These are phyloP conservation scores for Leucoptera coffeella DNA, from an alignment of 2,888 invertebrate species.

Conservation along the genomic window DNA sequence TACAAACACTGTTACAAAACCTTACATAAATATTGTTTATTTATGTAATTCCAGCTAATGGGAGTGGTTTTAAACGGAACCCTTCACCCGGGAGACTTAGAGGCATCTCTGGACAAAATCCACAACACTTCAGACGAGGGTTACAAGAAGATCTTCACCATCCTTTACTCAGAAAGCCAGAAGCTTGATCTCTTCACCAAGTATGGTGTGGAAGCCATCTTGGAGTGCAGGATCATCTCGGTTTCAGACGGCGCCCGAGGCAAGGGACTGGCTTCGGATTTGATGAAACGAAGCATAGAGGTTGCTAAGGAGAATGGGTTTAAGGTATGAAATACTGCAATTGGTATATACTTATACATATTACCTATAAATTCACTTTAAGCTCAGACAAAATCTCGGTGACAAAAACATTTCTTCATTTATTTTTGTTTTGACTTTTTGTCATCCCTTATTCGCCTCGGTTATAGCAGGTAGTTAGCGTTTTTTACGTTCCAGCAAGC, in stretches of 20 bases:
- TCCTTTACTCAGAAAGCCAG: constrained; percentile 65
- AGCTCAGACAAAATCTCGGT: no score
- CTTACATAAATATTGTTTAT: no score
- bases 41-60: constrained; percentile 58
- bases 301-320: constrained; percentile 61
- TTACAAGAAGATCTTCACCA: constrained; percentile 72
- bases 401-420: no score
- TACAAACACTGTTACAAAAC: no score
- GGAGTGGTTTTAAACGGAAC: constrained; percentile 77
- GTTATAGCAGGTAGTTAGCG: no score
- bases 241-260: constrained; percentile 68
- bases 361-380: no score
- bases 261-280: constrained; percentile 65
- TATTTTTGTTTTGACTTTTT: no score
- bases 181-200: constrained; percentile 61
- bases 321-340: no score
- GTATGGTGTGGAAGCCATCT: constrained; percentile 62
- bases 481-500: no score
- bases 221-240: constrained; percentile 76
- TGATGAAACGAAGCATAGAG: constrained; percentile 62
- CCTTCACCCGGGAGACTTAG: constrained; percentile 64
- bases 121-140: constrained; percentile 60
- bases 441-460: no score
- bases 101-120: constrained; percentile 62
- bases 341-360: no score